Evolutionary conservation across 2,888 invertebrate species (phyloP).

Genomic region (Dryobota labecula): DNA sequence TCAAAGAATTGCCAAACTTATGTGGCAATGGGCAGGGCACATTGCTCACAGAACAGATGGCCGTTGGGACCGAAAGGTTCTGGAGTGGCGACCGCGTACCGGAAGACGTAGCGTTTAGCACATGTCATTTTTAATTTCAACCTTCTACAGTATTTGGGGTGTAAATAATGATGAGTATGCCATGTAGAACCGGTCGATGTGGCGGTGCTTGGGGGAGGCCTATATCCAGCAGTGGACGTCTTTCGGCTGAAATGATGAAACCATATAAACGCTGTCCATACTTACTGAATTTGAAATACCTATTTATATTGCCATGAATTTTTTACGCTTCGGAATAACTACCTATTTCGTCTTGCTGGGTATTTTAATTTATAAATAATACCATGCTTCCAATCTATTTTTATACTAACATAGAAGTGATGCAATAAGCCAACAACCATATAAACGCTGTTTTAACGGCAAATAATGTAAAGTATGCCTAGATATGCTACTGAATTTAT

Average conservation of each 20-base stretch:
- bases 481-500: neutral
- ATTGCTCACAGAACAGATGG: too few species aligned
- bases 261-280: neutral
- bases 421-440: constrained; percentile 23
- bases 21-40: too few species aligned
- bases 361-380: constrained; percentile 2
- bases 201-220: too few species aligned
- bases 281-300: too few species aligned
- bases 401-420: constrained; percentile 24
- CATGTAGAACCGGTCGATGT: too few species aligned
- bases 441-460: neutral
- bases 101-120: too few species aligned
- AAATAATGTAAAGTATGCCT: neutral
- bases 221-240: too few species aligned
- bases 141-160: neutral
- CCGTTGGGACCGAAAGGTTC: too few species aligned
- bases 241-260: too few species aligned
- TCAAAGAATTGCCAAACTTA: too few species aligned
- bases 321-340: neutral
- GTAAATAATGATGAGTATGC: too few species aligned
- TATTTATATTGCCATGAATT: neutral
- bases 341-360: neutral
- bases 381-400: constrained; percentile 40
- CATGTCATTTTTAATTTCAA: neutral
- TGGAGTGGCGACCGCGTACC: too few species aligned